Evolutionary conservation across 2,113 vertebrate species (phyloP).

Genomic region (Seriola dumerili): DNA sequence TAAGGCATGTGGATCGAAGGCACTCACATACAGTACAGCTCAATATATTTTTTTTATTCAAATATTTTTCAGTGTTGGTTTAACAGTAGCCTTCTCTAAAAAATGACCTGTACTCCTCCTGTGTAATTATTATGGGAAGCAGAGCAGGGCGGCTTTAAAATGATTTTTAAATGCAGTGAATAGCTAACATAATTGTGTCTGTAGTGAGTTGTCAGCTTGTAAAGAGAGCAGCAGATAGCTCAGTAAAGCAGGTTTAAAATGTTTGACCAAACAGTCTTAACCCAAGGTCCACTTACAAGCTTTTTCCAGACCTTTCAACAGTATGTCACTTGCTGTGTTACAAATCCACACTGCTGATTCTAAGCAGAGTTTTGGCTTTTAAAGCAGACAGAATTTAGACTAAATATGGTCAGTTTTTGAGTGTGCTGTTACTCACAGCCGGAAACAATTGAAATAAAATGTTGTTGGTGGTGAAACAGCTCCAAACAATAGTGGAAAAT

Average conservation of each 20-base stretch:
- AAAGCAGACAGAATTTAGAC: background rate
- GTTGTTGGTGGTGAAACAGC: background rate
- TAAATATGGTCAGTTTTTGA: no score
- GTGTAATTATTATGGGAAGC: no score
- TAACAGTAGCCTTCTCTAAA: background rate
- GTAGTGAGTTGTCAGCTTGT: no score
- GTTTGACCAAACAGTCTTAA: no score
- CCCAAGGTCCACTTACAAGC: no score
- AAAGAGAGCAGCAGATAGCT: no score
- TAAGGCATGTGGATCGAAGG: background rate
- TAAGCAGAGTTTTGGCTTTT: background rate
- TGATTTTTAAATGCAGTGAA: no score
- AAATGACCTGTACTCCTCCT: no score
- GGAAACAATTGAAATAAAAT: background rate
- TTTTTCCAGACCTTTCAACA: background rate
- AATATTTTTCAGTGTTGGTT: background rate
- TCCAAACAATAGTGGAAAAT: background rate
- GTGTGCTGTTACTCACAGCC: background rate
- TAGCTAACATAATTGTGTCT: no score
- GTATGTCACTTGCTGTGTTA: background rate
- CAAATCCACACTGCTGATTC: background rate
- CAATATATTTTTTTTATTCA: no score
- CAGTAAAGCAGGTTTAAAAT: no score
- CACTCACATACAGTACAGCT: background rate
- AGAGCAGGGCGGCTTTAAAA: no score